These are phyloP conservation scores for Rotaria macrura DNA, from an alignment of 2,888 invertebrate genomes.

Conservation along the genomic window DNA sequence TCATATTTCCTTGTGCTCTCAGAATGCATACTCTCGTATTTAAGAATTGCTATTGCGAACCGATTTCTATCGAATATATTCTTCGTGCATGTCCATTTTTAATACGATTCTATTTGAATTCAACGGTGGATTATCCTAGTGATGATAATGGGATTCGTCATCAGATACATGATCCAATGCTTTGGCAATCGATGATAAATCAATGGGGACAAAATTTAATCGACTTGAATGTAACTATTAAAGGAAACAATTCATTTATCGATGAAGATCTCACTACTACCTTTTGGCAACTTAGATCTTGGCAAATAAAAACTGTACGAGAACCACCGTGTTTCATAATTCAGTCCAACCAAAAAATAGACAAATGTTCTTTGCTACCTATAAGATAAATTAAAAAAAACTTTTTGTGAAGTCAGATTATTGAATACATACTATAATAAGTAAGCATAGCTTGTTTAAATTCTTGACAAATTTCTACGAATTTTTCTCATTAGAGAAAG, in stretches of 20 bases:
- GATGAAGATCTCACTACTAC: neutral
- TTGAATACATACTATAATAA: no score
- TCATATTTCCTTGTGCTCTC: neutral
- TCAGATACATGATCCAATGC: neutral
- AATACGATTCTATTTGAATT: neutral
- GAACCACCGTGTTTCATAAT: neutral
- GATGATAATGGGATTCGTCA: neutral
- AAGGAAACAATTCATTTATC: neutral
- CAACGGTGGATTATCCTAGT: neutral
- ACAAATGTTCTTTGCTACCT: neutral
- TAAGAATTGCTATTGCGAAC: neutral
- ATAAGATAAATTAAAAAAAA: neutral
- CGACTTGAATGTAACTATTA: neutral
- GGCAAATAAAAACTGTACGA: neutral
- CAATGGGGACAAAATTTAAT: neutral
- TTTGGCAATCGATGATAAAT: neutral
- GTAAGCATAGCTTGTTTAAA: no score
- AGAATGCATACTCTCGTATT: neutral
- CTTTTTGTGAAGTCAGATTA: neutral
- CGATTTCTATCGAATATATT: neutral
- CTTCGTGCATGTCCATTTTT: neutral
- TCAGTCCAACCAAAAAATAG: neutral
- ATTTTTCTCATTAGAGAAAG: no score
- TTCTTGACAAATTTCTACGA: no score
- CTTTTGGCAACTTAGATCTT: neutral